Base-by-base conservation (phyloP, 2,113 vertebrate species). In the Hippocampus zosterae region DNA sequence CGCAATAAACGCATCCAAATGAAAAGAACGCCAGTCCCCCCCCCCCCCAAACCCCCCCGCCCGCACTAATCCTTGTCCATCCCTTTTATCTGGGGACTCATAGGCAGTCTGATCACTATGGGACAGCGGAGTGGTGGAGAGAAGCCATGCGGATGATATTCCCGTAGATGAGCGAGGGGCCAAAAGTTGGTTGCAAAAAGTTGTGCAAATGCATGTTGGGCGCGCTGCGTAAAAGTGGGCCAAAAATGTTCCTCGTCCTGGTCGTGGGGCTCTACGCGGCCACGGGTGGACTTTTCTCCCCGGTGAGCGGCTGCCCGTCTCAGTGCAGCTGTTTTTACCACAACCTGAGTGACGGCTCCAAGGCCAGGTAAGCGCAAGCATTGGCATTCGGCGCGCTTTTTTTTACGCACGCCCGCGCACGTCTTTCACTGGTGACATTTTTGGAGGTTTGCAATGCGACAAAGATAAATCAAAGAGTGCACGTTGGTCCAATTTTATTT, bases 291-390 rank as follows among this genome's bases (percentile, higher is more conserved):
- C 86, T 93, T 66, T 88, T 88, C 10, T 25, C 81, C 61, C 83
- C 84, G 0, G 81, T 78, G 42, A 84, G 79, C 66, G 91, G 90
- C 0, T 99, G 96, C 69, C 96, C 95, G 5, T 92, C 95, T 1
- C 96, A 94, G 67, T 99, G 97, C 90, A 98, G 93, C 93, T 99
- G 97, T 81, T 91, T 93, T 75, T 95, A 96, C 86, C 94, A 96
- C 79, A 91, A 94, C 86, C 85, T 95, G 85, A 85, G 89, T 60
- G 95, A 98, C 55, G 95, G 95, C 79, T 92, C 91, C 27, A 96
- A 94, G 84, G 91, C 93, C 88, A 97, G 97, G 97, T 98, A 93
- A 68, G 92, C 15, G 71, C 64, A n/a, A 33, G 44, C 13, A 2
- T 21, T 18, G 1, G 2, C 27, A 21, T 50, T 33, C 27, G 15